These are phyloP conservation scores for Mungos mungo DNA, from an alignment of 2,113 vertebrate genomes.

Conservation along the genomic window DNA sequence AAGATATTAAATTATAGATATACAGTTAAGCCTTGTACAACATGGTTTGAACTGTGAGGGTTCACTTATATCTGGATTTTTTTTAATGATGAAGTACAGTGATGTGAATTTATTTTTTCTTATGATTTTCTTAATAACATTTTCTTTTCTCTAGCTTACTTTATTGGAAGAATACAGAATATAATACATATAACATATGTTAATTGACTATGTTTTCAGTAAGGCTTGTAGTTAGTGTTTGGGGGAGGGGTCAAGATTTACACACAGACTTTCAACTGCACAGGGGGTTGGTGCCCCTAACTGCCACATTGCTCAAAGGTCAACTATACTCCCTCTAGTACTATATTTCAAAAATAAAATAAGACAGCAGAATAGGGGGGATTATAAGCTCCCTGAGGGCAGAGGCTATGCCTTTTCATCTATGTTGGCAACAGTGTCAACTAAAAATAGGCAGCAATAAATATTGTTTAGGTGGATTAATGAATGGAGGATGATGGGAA, in stretches of 20 bases:
- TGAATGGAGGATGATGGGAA: background rate
- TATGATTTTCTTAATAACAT: background rate
- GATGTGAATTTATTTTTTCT: background rate
- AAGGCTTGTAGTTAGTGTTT: background rate
- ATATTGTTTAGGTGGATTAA: slow-evolving; percentile 43
- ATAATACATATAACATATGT: background rate
- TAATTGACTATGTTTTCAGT: background rate
- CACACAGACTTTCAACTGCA: background rate
- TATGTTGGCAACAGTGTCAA: slow-evolving; percentile 16
- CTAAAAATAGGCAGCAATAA: slow-evolving; percentile 45
- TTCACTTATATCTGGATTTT: background rate
- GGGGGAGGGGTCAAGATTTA: background rate
- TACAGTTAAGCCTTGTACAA: background rate
- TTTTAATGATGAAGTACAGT: background rate
- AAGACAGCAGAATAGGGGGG: background rate
- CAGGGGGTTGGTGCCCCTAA: background rate
- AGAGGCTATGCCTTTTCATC: background rate
- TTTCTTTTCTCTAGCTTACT: background rate
- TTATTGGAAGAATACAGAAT: background rate
- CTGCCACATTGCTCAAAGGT: background rate
- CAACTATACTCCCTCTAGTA: background rate
- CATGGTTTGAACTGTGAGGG: background rate
- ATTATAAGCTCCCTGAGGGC: background rate
- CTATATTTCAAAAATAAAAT: background rate
- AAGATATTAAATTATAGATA: slow-evolving; percentile 16